Base-by-base conservation (phyloP, 2,113 vertebrate species). In the Lathamus discolor region DNA sequence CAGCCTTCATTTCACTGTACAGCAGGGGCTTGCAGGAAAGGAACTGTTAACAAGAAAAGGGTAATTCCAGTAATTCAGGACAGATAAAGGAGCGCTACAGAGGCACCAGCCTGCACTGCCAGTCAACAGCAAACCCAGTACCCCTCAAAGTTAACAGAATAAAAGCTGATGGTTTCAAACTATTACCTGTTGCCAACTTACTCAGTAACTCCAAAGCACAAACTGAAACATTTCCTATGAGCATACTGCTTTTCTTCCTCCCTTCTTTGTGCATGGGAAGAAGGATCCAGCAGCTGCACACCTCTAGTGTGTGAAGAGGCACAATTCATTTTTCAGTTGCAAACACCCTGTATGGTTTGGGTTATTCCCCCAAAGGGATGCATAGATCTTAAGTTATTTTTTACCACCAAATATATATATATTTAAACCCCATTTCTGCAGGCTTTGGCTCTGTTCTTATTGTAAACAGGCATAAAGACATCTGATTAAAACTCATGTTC, bases 381-480 rank as follows among this genome's bases (percentile, higher is more conserved):
- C 35, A 35, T 4, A 49, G 51, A 5, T 25, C 52, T 79, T 22
- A 35, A 43, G 12, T 8, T 14, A 15, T 29, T 74, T 83, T 27
- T 81, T 55, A 10, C 22, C 28, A 41, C 51, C 10, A 69, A 68
- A 83, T 52, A 37, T 0, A 54, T 3, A 23, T 18, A 61, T 28
- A 23, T 48, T 20, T 63, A 61, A 83, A 86, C 27, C 10, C 19
- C 39, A 33, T 17, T 17, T 8, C 48, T n/a, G 17, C 20, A 78
- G 68, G 59, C 18, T 88, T 55, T 63, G 73, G 37, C n/a, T 25
- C n/a, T 29, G 10, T 52, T 79, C 37, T 52, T 46, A n/a, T 11
- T 17, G 68, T 31, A 86, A 55, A 81, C 8, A 20, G 2, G 0
- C 0, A 0, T 3, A 14, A 55, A 83, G 31, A 49, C 6, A 3